Base-by-base conservation (phyloP, 1,140 invertebrate genomes). In the Drosophila eugracilis region DNA sequence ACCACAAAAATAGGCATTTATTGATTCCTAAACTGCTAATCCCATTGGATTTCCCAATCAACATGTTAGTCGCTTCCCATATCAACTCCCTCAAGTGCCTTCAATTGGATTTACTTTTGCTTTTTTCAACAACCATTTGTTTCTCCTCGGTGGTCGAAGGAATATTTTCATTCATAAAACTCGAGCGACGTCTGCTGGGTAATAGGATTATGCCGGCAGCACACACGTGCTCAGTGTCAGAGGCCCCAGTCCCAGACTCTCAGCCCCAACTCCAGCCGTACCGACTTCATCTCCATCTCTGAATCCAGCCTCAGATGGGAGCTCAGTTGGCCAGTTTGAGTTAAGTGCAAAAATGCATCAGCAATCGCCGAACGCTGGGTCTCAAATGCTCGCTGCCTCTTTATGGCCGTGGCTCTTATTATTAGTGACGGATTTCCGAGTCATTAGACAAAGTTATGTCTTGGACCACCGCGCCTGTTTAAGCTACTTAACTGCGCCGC, bases 401-500 rank as follows among this genome's bases (percentile, higher is more conserved):
- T 89, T 78, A 84, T 75, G 57, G 74, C 85, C 78, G 57, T 65
- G 84, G 70, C 83, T 86, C 69, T 89, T 84, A 89, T 89, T 84
- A 85, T 89, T 89, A 73, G 71, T 90, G 89, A 90, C 89, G 89
- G 89, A 90, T 90, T 90, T 90, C 85, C 89, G 85, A 90, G 75
- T 90, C 84, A 90, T 90, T 90, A 89, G 89, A 79, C 89, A 90
- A 90, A 90, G 85, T 90, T 90, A 90, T 86, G 81, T 60, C 58
- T 47, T 44, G 78, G 89, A 90, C 89, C 89, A 90, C 89, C 89
- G 81, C 75, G 75, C 67, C 48, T 83, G 89, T 78, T 88, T 85
- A 90, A 90, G 89, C 84, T 89, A 89, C 89, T 90, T 90, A 90
- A 89, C 76, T 76, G 83, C 77, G 69, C 83, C 83, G 83, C 53